These are phyloP conservation scores for Drosophila parvula DNA, from an alignment of 1,140 invertebrate genomes.

Conservation along the genomic window DNA sequence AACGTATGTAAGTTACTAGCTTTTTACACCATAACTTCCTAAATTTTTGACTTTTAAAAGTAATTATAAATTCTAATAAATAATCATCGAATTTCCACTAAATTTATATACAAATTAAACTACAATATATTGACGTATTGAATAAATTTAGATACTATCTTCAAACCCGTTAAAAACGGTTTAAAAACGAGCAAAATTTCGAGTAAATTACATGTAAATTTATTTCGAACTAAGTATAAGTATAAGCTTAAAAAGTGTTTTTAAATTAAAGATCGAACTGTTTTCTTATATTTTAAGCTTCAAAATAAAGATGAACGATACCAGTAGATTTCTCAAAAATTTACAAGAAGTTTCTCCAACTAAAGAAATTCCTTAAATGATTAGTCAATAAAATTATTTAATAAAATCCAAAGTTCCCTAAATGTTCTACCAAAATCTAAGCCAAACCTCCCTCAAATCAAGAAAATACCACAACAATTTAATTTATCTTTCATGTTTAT, in stretches of 20 bases:
- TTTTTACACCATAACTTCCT: not conserved
- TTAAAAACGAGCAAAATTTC: not conserved
- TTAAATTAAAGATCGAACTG: not conserved
- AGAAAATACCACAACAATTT: not conserved
- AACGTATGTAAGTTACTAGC: not conserved
- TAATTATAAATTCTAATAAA: not conserved
- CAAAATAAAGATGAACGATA: too few species aligned
- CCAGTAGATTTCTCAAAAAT: too few species aligned
- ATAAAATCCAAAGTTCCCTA: not conserved
- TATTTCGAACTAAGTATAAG: not conserved
- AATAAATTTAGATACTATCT: not conserved
- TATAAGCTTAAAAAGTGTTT: not conserved
- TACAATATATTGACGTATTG: not conserved
- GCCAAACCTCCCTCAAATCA: not conserved
- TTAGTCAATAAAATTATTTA: too few species aligned
- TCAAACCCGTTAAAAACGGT: not conserved
- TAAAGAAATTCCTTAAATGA: too few species aligned
- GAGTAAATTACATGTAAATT: not conserved
- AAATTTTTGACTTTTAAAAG: not conserved
- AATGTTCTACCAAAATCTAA: not conserved
- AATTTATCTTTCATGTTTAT: slow-evolving; percentile 46
- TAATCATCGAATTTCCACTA: not conserved
- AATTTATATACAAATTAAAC: not conserved
- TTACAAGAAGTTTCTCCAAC: too few species aligned
- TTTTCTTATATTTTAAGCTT: too few species aligned